These are phyloP conservation scores for Trissolcus basalis DNA, from an alignment of 1,140 invertebrate species.

Conservation along the genomic window DNA sequence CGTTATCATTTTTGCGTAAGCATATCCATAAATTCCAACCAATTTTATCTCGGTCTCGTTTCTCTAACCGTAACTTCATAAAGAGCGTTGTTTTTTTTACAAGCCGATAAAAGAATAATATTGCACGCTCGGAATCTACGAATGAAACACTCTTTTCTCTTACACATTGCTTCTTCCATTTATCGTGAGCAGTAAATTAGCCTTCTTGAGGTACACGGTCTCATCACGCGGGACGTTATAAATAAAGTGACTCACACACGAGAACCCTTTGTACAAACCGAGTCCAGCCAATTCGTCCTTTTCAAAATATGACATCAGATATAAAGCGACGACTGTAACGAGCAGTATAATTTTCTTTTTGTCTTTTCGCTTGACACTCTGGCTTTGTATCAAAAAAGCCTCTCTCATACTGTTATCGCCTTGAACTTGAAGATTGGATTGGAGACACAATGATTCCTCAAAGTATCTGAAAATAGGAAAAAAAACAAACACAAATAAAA, in stretches of 20 bases:
- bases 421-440: constrained; percentile 14
- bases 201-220: constrained; percentile 47
- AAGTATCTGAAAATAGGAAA: too few relatives aligned
- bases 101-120: neutral
- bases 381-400: neutral
- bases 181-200: constrained; percentile 43
- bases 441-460: too few relatives aligned
- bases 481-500: neutral
- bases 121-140: constrained; percentile 13
- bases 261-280: constrained; percentile 50
- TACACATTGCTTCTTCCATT: constrained; percentile 31
- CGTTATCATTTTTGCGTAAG: too few relatives aligned
- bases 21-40: too few relatives aligned
- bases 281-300: constrained; percentile 49
- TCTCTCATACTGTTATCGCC: constrained; percentile 5
- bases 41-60: too few relatives aligned
- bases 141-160: constrained; percentile 35
- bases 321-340: constrained; percentile 25
- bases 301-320: constrained; percentile 53
- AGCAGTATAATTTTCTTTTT: constrained; percentile 26
- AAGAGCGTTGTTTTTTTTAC: too few relatives aligned
- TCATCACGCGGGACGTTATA: constrained; percentile 48
- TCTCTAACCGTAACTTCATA: too few relatives aligned
- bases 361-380: neutral
- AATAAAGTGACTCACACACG: constrained; percentile 53